phyloP scores from a whole-genome alignment of 1,140 invertebrate genomes.

The Scaptomyza pallida region DNA sequence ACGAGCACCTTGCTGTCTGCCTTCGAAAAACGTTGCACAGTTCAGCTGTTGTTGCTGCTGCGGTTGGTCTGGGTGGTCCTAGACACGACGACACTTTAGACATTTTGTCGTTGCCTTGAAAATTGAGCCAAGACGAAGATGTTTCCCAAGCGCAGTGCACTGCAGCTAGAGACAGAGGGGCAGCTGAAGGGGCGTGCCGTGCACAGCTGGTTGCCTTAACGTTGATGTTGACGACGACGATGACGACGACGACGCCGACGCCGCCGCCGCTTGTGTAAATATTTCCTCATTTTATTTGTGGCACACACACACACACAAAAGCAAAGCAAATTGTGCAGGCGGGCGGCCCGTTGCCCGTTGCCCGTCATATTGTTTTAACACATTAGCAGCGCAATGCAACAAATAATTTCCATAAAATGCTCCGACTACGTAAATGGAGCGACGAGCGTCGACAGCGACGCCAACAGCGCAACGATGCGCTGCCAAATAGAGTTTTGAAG shows the following conservation, averaged over 20 bases:
- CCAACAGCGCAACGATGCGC: slow-evolving; percentile 16
- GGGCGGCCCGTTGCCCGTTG: slow-evolving; percentile 39
- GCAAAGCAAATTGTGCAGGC: slow-evolving; percentile 55
- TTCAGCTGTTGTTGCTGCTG: neutral
- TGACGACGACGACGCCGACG: slow-evolving; percentile 24
- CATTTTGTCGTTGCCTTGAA: slow-evolving; percentile 68
- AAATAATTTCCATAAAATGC: slow-evolving; percentile 83
- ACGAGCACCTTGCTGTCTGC: slow-evolving; percentile 16
- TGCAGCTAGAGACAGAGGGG: slow-evolving; percentile 37
- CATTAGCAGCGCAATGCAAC: slow-evolving; percentile 84
- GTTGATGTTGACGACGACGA: neutral
- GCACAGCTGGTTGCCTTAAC: slow-evolving; percentile 58
- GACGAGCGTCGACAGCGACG: slow-evolving; percentile 28
- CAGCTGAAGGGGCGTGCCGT: slow-evolving; percentile 63
- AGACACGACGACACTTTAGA: slow-evolving; percentile 62
- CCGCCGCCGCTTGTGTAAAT: slow-evolving; percentile 70
- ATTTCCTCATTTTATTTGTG: slow-evolving; percentile 76
- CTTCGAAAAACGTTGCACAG: neutral
- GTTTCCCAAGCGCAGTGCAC: neutral
- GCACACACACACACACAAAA: slow-evolving; percentile 72
- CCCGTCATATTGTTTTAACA: slow-evolving; percentile 83
- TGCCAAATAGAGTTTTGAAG: slow-evolving; percentile 30
- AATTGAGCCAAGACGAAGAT: slow-evolving; percentile 54
- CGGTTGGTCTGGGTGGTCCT: slow-evolving; percentile 66
- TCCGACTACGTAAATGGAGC: slow-evolving; percentile 11